Conservation (phyloP, 2,113 vertebrate genomes). For the Nycticebus coucang region DNA sequence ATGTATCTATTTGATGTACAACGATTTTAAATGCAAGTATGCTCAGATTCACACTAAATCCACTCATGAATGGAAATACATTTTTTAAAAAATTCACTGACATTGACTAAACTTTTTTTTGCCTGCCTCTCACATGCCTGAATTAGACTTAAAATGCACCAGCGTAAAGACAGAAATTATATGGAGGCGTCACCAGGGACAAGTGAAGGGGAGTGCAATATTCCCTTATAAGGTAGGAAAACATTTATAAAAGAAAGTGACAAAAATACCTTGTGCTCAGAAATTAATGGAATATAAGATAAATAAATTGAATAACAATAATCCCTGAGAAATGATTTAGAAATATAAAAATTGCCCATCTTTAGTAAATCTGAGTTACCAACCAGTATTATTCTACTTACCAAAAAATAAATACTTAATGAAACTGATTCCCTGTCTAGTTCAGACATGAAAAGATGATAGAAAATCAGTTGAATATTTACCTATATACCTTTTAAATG, state of each 20-base stretch:
- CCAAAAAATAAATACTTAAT: constrained; percentile 53
- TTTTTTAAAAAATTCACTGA: constrained; percentile 54
- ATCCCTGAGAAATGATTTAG: constrained; percentile 64
- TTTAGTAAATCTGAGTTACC: constrained; percentile 63
- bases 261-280: constrained; percentile 73
- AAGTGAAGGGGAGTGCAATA: constrained; percentile 59
- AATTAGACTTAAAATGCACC: constrained; percentile 70
- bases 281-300: constrained; percentile 41
- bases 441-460: constrained; percentile 52
- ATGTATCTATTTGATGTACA: constrained; percentile 56
- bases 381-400: constrained; percentile 58
- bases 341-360: constrained; percentile 62
- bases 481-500: constrained; percentile 54
- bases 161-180: constrained; percentile 72
- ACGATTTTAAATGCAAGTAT: constrained; percentile 60
- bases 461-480: constrained; percentile 41
- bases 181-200: constrained; percentile 70
- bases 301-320: constrained; percentile 65
- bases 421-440: constrained; percentile 50
- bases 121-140: constrained; percentile 69
- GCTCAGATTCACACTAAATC: constrained; percentile 51
- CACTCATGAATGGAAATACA: constrained; percentile 52
- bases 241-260: constrained; percentile 67
- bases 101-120: constrained; percentile 73
- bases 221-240: constrained; percentile 67